phyloP scores from a whole-genome alignment of 1,140 invertebrate genomes.

The Latrodectus geometricus region DNA sequence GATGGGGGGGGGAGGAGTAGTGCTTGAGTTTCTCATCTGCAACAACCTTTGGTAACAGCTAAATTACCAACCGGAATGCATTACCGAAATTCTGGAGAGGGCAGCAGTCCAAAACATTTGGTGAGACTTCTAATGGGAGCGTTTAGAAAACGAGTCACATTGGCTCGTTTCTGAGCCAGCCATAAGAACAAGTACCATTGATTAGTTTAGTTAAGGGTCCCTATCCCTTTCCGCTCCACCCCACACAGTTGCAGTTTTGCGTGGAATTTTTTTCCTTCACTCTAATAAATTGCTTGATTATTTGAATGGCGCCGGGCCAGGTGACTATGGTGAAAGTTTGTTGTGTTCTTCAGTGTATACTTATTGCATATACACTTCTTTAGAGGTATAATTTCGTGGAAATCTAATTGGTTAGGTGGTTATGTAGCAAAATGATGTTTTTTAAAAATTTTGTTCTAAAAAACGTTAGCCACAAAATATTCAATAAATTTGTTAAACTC shows the following conservation, averaged over 20 bases:
- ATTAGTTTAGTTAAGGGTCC: constrained; percentile 1
- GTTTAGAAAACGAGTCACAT: constrained; percentile 26
- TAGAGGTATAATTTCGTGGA: too few species aligned
- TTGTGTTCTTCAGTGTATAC: neutral
- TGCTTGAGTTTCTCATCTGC: constrained; percentile 18
- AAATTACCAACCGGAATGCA: neutral
- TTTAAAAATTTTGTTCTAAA: too few species aligned
- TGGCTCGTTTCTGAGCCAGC: neutral
- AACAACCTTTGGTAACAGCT: constrained; percentile 15
- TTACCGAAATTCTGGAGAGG: neutral
- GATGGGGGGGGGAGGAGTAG: neutral
- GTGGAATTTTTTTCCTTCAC: constrained; percentile 25
- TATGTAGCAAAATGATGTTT: too few species aligned
- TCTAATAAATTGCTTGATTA: neutral
- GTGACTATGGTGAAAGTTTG: constrained; percentile 33
- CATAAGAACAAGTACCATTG: constrained; percentile 13
- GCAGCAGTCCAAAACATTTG: constrained; percentile 23
- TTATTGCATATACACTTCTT: too few species aligned
- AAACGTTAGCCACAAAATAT: too few species aligned
- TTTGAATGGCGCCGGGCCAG: constrained; percentile 26
- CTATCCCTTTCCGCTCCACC: neutral
- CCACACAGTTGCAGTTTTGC: neutral
- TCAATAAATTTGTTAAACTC: too few species aligned
- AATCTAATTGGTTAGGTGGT: too few species aligned
- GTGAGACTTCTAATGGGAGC: neutral